Percentiles rank a stretch among this genome's conserved stretches.
Evolutionary conservation across 2,888 invertebrate genomes (phyloP).

Genomic region (Cosmia trapezina): DNA sequence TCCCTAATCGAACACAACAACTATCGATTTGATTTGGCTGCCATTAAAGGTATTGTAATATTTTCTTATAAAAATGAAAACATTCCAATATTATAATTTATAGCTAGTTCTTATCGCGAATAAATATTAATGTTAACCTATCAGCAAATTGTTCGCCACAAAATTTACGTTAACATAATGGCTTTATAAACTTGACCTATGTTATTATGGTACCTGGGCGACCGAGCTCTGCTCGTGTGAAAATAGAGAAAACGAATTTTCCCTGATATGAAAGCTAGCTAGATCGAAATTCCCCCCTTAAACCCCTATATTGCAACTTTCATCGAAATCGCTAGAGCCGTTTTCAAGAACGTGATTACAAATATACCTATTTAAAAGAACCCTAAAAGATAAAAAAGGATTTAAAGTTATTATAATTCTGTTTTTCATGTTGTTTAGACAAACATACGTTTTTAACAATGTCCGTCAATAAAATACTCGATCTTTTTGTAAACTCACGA

Average conservation of each 20-base stretch:
- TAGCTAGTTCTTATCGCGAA: conserved; percentile 51
- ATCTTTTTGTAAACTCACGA: conserved; percentile 56
- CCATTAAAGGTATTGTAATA: conserved; percentile 50
- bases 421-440: conserved; percentile 46
- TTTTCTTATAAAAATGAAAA: conserved; percentile 53
- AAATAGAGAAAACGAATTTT: no score
- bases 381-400: conserved; percentile 5
- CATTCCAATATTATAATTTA: conserved; percentile 55
- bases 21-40: conserved; percentile 46
- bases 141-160: conserved; percentile 40
- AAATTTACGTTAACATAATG: conserved; percentile 44
- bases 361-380: neutral
- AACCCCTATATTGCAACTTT: no score
- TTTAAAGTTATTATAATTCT: conserved; percentile 13
- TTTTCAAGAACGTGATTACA: no score
- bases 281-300: no score
- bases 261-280: no score
- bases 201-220: neutral
- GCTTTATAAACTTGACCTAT: conserved; percentile 18
- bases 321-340: no score
- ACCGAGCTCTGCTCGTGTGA: no score
- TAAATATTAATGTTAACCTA: conserved; percentile 39
- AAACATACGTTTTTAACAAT: conserved; percentile 56
- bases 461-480: conserved; percentile 56
- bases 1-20: conserved; percentile 25